These are phyloP conservation scores for Lordiphosa andalusiaca DNA, from an alignment of 2,888 invertebrate genomes.

Conservation along the genomic window DNA sequence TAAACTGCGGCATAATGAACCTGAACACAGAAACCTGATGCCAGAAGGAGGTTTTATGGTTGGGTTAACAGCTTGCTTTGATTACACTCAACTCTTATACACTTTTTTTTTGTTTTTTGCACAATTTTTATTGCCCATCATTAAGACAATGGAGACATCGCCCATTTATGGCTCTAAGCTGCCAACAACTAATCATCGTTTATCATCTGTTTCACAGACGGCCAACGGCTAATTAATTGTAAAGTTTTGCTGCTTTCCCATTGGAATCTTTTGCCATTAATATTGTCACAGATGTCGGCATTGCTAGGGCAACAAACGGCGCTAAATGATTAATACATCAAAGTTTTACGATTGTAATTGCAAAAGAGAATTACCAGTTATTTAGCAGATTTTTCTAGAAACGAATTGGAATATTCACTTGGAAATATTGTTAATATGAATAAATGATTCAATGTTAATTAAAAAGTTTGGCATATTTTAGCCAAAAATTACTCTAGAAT, in stretches of 20 bases:
- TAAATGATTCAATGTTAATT: too few species aligned
- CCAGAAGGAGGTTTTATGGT: constrained; percentile 11
- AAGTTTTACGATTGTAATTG: constrained; percentile 53
- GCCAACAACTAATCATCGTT: constrained; percentile 60
- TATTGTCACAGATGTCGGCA: constrained; percentile 70
- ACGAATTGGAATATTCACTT: neutral
- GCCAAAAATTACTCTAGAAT: neutral
- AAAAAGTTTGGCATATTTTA: neutral
- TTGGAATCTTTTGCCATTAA: constrained; percentile 50
- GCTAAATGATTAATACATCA: constrained; percentile 61
- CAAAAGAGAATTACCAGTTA: constrained; percentile 7
- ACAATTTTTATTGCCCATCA: constrained; percentile 64
- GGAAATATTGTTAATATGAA: neutral
- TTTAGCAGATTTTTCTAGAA: neutral
- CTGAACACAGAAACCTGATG: constrained; percentile 26
- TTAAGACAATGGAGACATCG: constrained; percentile 60
- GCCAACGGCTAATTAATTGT: constrained; percentile 64
- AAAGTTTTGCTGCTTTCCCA: constrained; percentile 51
- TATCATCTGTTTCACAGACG: constrained; percentile 51
- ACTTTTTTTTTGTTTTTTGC: constrained; percentile 24
- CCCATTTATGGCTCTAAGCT: constrained; percentile 28
- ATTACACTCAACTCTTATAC: constrained; percentile 30
- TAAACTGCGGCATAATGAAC: constrained; percentile 67
- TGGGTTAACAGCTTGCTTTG: constrained; percentile 41
- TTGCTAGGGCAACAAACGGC: constrained; percentile 21